phyloP scores from a whole-genome alignment of 1,140 invertebrate genomes.

The Drosophila funebris region DNA sequence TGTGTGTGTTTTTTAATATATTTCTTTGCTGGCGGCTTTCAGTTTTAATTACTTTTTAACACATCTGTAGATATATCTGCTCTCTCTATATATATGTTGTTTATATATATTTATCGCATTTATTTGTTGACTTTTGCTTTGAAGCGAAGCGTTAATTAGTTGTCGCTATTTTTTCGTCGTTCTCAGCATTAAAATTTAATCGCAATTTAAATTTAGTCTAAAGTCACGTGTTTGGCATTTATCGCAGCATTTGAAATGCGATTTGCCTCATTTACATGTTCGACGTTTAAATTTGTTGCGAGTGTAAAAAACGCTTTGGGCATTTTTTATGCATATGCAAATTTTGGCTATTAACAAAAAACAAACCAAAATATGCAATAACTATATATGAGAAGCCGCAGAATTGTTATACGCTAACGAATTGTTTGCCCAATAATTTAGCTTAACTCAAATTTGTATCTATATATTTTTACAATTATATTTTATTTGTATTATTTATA shows the following conservation, averaged over 20 bases:
- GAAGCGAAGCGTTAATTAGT: constrained; percentile 49
- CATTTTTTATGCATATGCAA: constrained; percentile 14
- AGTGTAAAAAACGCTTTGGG: constrained; percentile 13
- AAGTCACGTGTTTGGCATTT: constrained; percentile 66
- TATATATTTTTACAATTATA: no score
- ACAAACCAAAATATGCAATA: background rate
- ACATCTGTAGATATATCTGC: constrained; percentile 17
- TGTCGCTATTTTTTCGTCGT: constrained; percentile 30
- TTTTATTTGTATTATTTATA: no score
- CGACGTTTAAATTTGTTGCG: constrained; percentile 34
- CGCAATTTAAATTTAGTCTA: constrained; percentile 16
- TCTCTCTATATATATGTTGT: constrained; percentile 6
- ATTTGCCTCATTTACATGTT: constrained; percentile 54
- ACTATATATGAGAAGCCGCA: no score
- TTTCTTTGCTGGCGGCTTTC: constrained; percentile 3
- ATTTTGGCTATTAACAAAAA: background rate
- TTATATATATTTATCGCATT: background rate
- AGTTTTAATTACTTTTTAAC: constrained; percentile 45
- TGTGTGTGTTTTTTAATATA: constrained; percentile 13
- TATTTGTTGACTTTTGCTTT: background rate
- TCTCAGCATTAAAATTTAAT: constrained; percentile 32
- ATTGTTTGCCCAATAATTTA: no score
- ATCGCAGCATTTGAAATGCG: constrained; percentile 42
- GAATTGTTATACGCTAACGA: no score
- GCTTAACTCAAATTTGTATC: no score